Conservation (phyloP, 2,113 vertebrate species). For the Callipepla squamata region DNA sequence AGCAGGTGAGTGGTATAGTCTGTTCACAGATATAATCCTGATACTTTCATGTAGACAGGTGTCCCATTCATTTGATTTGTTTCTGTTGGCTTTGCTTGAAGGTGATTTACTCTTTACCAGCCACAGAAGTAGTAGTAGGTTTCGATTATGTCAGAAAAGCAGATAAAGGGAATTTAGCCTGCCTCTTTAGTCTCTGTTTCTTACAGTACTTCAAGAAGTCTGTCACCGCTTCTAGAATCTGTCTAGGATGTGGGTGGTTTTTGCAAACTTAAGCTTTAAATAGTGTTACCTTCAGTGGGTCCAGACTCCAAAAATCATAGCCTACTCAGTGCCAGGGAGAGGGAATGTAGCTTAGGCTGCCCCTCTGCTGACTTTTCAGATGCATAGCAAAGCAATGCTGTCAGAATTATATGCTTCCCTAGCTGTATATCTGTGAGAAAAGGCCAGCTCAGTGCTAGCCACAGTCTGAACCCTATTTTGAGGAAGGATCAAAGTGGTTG, state of each 20-base stretch:
- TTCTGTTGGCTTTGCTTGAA: neutral
- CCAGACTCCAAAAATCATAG: neutral
- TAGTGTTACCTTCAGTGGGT: neutral
- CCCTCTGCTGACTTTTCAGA: neutral
- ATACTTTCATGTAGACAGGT: neutral
- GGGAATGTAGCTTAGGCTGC: neutral
- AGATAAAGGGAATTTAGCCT: neutral
- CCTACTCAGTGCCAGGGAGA: neutral
- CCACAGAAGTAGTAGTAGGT: neutral
- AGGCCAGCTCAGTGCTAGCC: neutral
- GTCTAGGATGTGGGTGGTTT: neutral
- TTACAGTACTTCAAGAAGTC: neutral
- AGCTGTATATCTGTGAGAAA: neutral
- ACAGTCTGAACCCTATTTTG: neutral
- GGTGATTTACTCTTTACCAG: neutral
- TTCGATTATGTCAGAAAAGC: neutral
- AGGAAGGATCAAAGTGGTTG: neutral
- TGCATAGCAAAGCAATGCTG: neutral
- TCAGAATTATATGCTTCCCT: neutral
- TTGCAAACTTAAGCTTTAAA: neutral
- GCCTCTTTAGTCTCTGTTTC: neutral
- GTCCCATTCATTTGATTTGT: neutral
- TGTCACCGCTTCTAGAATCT: neutral
- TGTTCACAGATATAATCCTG: neutral
- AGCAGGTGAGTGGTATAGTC: conserved; percentile 79